Conservation (phyloP, 2,113 vertebrate species). For the Argyrosomus japonicus region DNA sequence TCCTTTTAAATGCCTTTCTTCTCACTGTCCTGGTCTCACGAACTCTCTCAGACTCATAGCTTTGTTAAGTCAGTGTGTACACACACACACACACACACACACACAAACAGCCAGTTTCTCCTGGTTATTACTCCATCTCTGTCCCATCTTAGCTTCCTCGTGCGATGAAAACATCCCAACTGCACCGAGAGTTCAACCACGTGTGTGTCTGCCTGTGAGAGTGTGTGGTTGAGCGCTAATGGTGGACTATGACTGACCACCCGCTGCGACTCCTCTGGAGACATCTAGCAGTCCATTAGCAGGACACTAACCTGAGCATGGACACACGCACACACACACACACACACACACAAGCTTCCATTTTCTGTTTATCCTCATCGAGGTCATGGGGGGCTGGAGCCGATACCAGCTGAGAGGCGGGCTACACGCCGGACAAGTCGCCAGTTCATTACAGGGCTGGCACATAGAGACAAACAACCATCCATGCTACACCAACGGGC, state of each 20-base stretch:
- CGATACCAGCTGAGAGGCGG: no score
- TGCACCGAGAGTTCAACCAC: conserved; percentile 9
- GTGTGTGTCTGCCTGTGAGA: background rate
- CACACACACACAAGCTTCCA: conserved; percentile 6
- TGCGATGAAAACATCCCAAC: conserved; percentile 23
- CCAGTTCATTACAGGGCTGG: no score
- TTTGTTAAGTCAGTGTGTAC: background rate
- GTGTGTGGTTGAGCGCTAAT: conserved; percentile 26
- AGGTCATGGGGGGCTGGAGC: no score
- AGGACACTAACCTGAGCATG: conserved; percentile 17
- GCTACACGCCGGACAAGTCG: no score
- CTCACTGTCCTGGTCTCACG: background rate
- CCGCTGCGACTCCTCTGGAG: conserved; percentile 27
- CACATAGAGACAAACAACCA: no score
- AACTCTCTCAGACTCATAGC: background rate
- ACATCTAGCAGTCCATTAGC: conserved; percentile 56
- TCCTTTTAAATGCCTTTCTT: conserved; percentile 15
- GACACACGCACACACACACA: background rate
- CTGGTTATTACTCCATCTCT: background rate
- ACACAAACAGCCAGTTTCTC: background rate
- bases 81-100: background rate
- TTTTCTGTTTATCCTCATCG: no score
- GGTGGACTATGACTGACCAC: conserved; percentile 38
- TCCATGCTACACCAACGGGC: no score
- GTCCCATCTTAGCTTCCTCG: background rate